Base-by-base conservation (phyloP, 2,113 vertebrate genomes). In the Gallinago jamesoni region DNA sequence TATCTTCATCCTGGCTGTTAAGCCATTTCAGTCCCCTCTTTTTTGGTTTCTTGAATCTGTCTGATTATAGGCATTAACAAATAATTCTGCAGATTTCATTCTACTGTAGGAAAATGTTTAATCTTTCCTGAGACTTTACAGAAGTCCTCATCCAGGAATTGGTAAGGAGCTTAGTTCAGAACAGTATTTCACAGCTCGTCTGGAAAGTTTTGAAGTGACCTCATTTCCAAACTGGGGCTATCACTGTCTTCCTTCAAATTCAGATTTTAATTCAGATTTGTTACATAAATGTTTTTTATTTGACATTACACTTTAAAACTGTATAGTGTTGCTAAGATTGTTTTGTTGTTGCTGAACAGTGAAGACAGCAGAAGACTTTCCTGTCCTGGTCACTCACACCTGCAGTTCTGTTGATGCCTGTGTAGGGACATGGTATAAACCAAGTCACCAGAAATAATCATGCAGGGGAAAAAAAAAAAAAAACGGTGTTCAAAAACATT, bases 131-230 rank as follows among this genome's bases (percentile, higher is more conserved):
- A 95, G 85, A 55, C 68, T 83, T 94, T 70, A 81, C 62, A 76
- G 33, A 52, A 94, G 56, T 48, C 62, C 18, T 94, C 50, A 62
- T 66, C n/a, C 43, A 94, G 87, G 69, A 88, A 41, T 63, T 67
- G 52, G 76, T 86, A 84, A 92, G 70, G n/a, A 87, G 64, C 81
- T 97, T 97, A 97, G 62, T 53, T 94, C 57, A 93, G 85, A 93
- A 70, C 63, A n/a, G 4, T 57, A 50, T 84, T 96, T 94, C 84
- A 78, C 72, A 84, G 86, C 33, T 93, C 14, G 76, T 92, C 68
- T 86, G 67, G 33, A 86, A 84, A 23, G 62, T 70, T 88, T 93
- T 86, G 50, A 75, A 88, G 53, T 74, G 60, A 93, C 78, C 75
- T 91, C 33, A 39, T 94, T 97, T 94, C 57, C 56, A 89, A 33